Evolutionary conservation across 2,888 invertebrate genomes (phyloP).

Genomic region (Lampropteryx suffumata): DNA sequence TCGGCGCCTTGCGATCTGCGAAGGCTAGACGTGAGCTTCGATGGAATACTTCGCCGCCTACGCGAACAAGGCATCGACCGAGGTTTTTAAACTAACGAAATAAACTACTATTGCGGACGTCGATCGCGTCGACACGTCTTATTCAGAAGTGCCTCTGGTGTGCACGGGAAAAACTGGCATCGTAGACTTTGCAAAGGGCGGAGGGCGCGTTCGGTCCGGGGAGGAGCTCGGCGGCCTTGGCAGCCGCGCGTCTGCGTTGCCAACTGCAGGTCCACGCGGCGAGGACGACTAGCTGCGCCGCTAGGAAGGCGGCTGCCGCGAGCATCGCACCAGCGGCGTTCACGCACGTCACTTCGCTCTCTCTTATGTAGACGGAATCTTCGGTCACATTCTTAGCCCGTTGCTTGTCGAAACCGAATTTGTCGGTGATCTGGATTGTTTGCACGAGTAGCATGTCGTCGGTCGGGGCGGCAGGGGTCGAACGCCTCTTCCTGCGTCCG

Average conservation of each 20-base stretch:
- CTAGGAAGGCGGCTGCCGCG: slow-evolving; percentile 92
- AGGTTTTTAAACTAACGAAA: slow-evolving; percentile 72
- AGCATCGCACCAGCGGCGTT: slow-evolving; percentile 92
- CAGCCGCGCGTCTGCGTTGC: slow-evolving; percentile 89
- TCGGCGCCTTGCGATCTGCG: slow-evolving; percentile 66
- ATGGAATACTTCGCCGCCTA: slow-evolving; percentile 48
- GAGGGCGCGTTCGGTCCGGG: slow-evolving; percentile 83
- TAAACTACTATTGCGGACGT: slow-evolving; percentile 80
- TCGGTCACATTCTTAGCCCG: slow-evolving; percentile 85
- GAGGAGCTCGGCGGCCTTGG: slow-evolving; percentile 86
- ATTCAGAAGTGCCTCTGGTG: slow-evolving; percentile 82
- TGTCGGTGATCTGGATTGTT: slow-evolving; percentile 96
- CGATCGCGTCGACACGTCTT: slow-evolving; percentile 69
- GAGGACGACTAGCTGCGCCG: slow-evolving; percentile 93
- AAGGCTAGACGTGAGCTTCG: slow-evolving; percentile 49
- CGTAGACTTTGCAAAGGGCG: slow-evolving; percentile 93
- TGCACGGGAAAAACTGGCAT: slow-evolving; percentile 91
- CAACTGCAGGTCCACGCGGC: slow-evolving; percentile 95
- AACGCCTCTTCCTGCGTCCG: slow-evolving; percentile 91
- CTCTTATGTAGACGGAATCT: slow-evolving; percentile 88
- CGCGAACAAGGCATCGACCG: slow-evolving; percentile 68
- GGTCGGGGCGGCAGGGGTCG: slow-evolving; percentile 80
- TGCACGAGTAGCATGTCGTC: slow-evolving; percentile 95
- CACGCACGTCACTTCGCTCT: slow-evolving; percentile 85
- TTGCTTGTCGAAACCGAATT: slow-evolving; percentile 92